Percentiles rank a stretch among this genome's conserved stretches.
Evolutionary conservation across 2,888 invertebrate species (phyloP).

Genomic region (Noctua comes): DNA sequence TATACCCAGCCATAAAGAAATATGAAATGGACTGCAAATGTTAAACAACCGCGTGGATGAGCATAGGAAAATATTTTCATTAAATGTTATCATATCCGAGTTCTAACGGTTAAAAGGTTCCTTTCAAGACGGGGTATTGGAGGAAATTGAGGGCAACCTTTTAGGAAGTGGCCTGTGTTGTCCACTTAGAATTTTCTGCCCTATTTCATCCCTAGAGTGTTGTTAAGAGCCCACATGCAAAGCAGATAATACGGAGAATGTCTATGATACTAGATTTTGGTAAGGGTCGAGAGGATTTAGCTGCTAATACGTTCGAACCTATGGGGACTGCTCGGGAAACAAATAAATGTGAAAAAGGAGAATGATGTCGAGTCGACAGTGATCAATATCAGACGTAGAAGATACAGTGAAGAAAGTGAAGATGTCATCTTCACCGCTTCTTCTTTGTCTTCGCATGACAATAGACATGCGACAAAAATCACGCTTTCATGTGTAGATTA

Average conservation of each 20-base stretch:
- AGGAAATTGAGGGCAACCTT: slow-evolving; percentile 6
- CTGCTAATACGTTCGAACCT: background rate
- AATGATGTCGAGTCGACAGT: background rate
- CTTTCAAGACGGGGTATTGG: slow-evolving; percentile 17
- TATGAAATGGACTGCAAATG: slow-evolving; percentile 23
- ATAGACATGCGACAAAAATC: background rate
- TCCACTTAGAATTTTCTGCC: slow-evolving; percentile 1
- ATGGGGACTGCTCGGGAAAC: background rate
- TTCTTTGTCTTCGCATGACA: too few species aligned
- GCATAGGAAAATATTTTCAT: slow-evolving; percentile 17
- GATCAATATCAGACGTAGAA: background rate
- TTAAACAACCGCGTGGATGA: slow-evolving; percentile 7
- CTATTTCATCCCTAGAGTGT: background rate
- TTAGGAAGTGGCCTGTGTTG: background rate
- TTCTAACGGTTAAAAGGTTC: background rate
- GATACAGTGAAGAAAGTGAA: background rate
- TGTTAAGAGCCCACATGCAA: background rate
- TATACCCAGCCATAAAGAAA: slow-evolving; percentile 30
- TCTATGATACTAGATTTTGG: background rate
- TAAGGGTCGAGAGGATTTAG: background rate
- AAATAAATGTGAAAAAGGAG: background rate
- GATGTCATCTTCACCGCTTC: too few species aligned
- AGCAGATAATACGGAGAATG: background rate
- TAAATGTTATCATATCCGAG: background rate
- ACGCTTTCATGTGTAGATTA: background rate